Percentiles rank a stretch among this genome's conserved stretches.
Conservation (phyloP, 2,113 vertebrate genomes). For the Rhinoptilus africanus region DNA sequence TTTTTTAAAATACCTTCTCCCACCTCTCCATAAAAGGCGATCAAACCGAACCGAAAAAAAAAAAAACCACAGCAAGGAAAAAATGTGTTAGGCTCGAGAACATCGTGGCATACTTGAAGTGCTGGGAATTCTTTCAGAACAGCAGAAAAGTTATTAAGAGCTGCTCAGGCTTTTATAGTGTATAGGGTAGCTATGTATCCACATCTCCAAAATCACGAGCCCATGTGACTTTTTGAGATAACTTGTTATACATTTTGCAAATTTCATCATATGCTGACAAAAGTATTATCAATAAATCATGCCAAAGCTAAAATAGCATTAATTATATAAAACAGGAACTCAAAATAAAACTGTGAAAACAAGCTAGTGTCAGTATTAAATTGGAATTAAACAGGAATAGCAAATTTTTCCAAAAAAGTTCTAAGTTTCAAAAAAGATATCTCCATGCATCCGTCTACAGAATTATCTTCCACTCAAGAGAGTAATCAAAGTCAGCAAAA, state of each 20-base stretch:
- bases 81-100: not conserved
- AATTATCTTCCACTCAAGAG: not conserved
- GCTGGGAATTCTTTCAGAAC: not conserved
- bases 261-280: not conserved
- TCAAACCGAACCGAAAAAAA: not conserved
- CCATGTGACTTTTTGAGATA: not conserved
- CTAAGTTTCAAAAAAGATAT: not conserved
- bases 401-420: not conserved
- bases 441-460: not conserved
- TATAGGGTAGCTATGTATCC: not conserved
- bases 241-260: not conserved
- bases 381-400: not conserved
- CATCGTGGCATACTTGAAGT: not conserved
- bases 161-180: not conserved
- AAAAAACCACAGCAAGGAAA: not conserved
- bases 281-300: not conserved
- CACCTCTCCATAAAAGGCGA: not conserved
- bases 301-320: not conserved
- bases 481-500: not conserved
- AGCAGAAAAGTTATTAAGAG: not conserved
- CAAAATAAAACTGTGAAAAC: not conserved
- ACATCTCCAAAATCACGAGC: not conserved
- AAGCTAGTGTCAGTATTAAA: not conserved
- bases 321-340: not conserved
- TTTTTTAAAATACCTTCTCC: not conserved